phyloP scores from a whole-genome alignment of 2,113 vertebrate species.

The Crotalus horridus region DNA sequence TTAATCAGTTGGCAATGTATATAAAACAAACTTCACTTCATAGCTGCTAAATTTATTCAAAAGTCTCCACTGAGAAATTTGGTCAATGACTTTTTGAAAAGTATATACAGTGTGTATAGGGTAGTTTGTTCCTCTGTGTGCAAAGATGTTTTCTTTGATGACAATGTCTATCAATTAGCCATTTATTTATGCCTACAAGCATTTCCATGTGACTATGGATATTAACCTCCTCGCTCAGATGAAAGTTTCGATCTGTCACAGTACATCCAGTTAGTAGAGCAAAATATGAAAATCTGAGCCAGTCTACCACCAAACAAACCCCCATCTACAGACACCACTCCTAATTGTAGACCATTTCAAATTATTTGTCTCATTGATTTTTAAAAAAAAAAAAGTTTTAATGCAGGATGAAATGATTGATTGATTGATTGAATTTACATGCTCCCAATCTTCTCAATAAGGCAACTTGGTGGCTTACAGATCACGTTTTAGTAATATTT shows the following conservation, averaged over 20 bases:
- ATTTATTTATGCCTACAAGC: neutral
- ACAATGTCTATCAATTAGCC: neutral
- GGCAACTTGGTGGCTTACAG: neutral
- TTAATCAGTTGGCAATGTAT: neutral
- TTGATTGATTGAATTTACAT: neutral
- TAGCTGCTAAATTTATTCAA: neutral
- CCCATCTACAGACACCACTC: neutral
- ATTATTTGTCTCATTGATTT: neutral
- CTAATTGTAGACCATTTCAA: neutral
- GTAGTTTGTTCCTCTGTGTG: neutral
- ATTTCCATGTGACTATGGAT: conserved; percentile 25
- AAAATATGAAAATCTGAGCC: neutral
- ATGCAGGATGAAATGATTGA: neutral
- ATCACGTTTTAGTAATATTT: too few species aligned
- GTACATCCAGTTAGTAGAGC: neutral
- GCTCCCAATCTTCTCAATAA: neutral
- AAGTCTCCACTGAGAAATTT: neutral
- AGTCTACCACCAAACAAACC: neutral
- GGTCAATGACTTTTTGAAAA: neutral
- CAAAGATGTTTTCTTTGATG: neutral
- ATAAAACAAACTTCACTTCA: neutral
- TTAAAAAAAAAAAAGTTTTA: too few species aligned
- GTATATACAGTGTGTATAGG: neutral
- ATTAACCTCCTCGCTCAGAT: neutral
- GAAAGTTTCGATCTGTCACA: neutral